phyloP scores from a whole-genome alignment of 35 echinoderm and acorn worm genomes.

The Apostichopus parvimensis region DNA sequence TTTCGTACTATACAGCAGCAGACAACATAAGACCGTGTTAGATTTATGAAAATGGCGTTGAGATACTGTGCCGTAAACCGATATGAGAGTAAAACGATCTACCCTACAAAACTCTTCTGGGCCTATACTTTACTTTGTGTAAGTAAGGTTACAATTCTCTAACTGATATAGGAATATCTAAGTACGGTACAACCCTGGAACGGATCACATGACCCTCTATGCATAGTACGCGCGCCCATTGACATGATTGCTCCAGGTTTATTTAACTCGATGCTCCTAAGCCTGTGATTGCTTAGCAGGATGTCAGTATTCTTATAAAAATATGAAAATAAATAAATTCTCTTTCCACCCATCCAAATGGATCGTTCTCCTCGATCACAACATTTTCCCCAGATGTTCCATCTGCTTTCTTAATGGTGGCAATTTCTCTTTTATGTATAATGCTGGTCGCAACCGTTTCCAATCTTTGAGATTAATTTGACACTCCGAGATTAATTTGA shows the following conservation, averaged over 20 bases:
- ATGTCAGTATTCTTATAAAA: no score
- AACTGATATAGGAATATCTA: not conserved
- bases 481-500: not conserved
- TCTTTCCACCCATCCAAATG: not conserved
- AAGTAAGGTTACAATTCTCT: not conserved
- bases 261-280: not conserved
- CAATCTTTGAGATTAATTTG: not conserved
- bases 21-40: no score
- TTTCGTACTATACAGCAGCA: no score
- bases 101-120: not conserved
- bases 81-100: no score
- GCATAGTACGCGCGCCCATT: not conserved
- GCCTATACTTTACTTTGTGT: not conserved
- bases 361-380: conserved; percentile 9
- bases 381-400: not conserved
- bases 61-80: no score
- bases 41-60: no score
- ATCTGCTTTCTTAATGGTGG: not conserved
- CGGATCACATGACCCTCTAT: no score
- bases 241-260: no score
- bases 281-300: no score
- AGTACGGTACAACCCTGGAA: not conserved
- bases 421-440: not conserved
- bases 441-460: not conserved
- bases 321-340: not conserved